phyloP scores from a whole-genome alignment of 2,113 vertebrate species.

The Sterrhoptilus dennistouni region DNA sequence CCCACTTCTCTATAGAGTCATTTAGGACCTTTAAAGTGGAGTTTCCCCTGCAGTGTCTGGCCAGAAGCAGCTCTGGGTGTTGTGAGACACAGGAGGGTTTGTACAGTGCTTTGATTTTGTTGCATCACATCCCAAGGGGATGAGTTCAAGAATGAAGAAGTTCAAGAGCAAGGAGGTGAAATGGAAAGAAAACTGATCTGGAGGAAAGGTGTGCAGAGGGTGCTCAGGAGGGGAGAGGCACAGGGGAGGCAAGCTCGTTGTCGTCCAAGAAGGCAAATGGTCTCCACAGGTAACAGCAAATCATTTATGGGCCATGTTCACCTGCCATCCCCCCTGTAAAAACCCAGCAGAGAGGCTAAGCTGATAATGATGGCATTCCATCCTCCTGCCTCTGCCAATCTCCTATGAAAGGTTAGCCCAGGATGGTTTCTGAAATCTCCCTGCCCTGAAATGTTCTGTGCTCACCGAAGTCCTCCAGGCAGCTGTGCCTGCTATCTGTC shows the following conservation, averaged over 20 bases:
- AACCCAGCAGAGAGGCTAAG: background rate
- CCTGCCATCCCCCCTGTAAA: background rate
- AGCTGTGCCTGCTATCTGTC: background rate
- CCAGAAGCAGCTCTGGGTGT: background rate
- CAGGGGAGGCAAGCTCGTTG: background rate
- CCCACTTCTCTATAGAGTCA: background rate
- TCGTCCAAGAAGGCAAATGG: background rate
- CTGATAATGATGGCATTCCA: fast-evolving
- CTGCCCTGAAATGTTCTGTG: background rate
- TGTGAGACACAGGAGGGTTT: background rate
- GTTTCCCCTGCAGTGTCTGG: background rate
- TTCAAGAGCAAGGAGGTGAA: background rate
- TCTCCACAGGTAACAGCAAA: background rate
- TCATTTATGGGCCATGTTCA: background rate
- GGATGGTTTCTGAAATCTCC: background rate
- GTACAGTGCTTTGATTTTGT: background rate
- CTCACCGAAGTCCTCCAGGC: background rate
- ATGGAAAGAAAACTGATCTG: background rate
- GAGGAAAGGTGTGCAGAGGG: background rate
- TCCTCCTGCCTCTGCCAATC: background rate
- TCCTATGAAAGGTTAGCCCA: background rate
- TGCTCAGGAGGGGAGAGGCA: background rate
- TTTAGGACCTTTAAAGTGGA: background rate
- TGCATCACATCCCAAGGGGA: background rate
- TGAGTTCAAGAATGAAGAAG: background rate